Evolutionary conservation across 2,113 vertebrate species (phyloP), one percentile per base, ranked within the genome.

Genomic region (Numida meleagris): DNA sequence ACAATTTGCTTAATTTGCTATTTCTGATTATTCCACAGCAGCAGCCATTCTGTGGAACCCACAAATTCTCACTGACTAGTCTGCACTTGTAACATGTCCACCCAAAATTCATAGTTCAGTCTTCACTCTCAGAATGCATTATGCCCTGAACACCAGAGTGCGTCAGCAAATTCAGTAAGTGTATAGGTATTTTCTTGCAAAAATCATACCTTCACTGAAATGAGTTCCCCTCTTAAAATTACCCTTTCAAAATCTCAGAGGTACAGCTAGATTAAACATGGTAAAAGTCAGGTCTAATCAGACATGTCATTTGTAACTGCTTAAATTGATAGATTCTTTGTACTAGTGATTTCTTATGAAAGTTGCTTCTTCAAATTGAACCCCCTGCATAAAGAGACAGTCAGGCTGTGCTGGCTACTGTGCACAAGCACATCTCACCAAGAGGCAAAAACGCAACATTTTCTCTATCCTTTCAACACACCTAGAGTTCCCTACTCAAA

Each of bases 381-480:
- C 0, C 0, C 21, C 45, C 42, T 75, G 81, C 38, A 82, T 53
- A 51, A 82, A 51, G 62, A 38, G 65, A 42, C 66, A 55, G 38
- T 53, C 40, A 65, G n/a, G 40, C 21, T 27, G 8, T 14, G 55
- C 63, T 63, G 42, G 23, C 15, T 36, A 40, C 59, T 27, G 45
- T 5, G 21, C 25, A 38, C 10, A 3, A 90, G 61, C 21, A 86
- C 0, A 2, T 24, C 43, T 14, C 27, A 80, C 25, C 0, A 0
- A 12, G 23, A 74, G n/a, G 58, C 6, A 86, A 36, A 59, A 83
- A 66, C 4, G 5, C 2, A 8, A 33, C 38, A 10, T 62, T 42
- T 42, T 67, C 21, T 67, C 46, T 67, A 59, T 23, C 25, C 50
- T 77, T 63, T 51, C 66, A 42, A 66, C 53, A 57, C 4, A 42